Evolutionary conservation across 2,797 vertebrate species (phyloP).

Genomic region (Galago senegalensis): DNA sequence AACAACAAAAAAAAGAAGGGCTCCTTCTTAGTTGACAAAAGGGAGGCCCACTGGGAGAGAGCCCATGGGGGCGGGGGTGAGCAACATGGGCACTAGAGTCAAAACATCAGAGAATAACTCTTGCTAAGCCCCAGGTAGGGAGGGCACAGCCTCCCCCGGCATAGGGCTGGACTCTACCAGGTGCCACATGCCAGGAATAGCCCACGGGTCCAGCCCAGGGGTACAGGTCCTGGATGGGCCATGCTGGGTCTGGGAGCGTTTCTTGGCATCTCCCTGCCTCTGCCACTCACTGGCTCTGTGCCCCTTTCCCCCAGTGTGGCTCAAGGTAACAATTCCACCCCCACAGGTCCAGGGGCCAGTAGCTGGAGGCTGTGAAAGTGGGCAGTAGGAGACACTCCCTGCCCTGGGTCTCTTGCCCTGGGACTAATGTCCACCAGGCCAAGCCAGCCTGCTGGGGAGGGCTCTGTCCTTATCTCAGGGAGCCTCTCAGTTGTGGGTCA

Average conservation of each 20-base stretch:
- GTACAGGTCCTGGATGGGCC: neutral
- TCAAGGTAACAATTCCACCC: neutral
- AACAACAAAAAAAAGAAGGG: neutral
- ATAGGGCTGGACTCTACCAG: neutral
- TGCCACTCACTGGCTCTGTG: neutral
- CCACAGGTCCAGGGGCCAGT: neutral
- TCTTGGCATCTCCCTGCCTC: neutral
- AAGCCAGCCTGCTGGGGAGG: neutral
- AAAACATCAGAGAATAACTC: rapidly evolving
- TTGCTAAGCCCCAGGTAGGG: neutral
- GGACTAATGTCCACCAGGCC: too few relatives aligned
- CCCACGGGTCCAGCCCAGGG: neutral
- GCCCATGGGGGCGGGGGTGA: too few relatives aligned
- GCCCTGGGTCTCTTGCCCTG: neutral
- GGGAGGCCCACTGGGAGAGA: too few relatives aligned
- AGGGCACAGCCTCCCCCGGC: neutral
- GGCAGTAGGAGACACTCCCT: rapidly evolving
- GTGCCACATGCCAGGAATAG: neutral
- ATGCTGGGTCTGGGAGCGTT: rapidly evolving
- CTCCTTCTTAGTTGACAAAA: neutral
- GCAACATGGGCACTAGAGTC: too few relatives aligned
- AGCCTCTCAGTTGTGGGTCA: neutral
- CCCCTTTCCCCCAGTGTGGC: neutral
- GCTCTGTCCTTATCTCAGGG: neutral
- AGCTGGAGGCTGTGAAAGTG: rapidly evolving